Base-by-base conservation (phyloP, 1,140 invertebrate genomes). In the Drosophila fuyamai region DNA sequence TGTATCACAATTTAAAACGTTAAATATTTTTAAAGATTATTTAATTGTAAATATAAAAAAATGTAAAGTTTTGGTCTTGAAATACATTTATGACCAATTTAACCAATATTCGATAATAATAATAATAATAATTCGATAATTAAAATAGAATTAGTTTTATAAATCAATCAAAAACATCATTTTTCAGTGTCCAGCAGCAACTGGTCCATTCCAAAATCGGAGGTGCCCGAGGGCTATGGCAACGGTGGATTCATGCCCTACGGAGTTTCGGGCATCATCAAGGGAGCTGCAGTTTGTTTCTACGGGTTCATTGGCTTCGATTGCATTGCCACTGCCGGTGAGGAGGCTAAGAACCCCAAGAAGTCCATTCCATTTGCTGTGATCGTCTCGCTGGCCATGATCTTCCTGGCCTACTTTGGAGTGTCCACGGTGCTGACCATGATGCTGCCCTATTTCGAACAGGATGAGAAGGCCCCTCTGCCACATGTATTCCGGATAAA, bases 271-370 rank as follows among this genome's bases (percentile, higher is more conserved):
- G 97, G 97, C 7, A 94, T 97, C 14, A 95, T 97, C 55, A 94
- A 94, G 44, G 97, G 97, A 1, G 97, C 97, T 7, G 97, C 97
- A 0, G 96, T 95, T 9, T 98, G 97, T 92, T 98, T 98, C 91
- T 98, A 97, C 91, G 97, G 96, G 9, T 98, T 98, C 78, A 97
- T 98, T 74, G 97, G 97, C 59, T 98, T 98, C 85, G 97, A 98
- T 93, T 96, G 96, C 81, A 96, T 98, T 70, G 97, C 97, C 1
- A 97, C 97, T 0, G 95, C 95, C 40, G 94, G 95, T 1, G 95
- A 98, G 93, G 97, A 98, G 93, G 97, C 97, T 0, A 96, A 96
- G 79, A 96, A 97, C 85, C 97, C 98, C 0, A 96, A 98, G 92
- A 96, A 95, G 93, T 95, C 95, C 6, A 98, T 99, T 57, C 98